These are phyloP conservation scores for Lumbricus terrestris DNA, from an alignment of 2,888 invertebrate genomes.

Conservation along the genomic window DNA sequence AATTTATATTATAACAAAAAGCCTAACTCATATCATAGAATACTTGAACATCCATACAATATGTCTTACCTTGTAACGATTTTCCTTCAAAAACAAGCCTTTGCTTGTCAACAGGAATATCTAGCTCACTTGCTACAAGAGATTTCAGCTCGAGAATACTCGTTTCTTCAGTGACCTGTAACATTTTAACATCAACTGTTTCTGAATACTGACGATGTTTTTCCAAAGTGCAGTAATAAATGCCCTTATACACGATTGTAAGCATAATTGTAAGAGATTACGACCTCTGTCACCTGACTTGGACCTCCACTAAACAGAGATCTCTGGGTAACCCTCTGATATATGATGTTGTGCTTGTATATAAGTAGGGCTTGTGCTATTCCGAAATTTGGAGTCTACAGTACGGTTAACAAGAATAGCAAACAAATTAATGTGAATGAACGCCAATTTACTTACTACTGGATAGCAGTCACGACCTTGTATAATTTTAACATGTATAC, in stretches of 20 bases:
- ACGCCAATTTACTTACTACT: background rate
- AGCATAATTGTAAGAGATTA: background rate
- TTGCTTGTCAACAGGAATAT: slow-evolving; percentile 22
- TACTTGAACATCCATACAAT: background rate
- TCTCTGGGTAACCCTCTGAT: no score
- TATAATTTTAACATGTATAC: background rate
- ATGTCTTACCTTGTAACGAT: slow-evolving; percentile 11
- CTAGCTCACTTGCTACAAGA: slow-evolving; percentile 8
- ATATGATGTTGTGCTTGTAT: no score
- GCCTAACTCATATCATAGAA: background rate
- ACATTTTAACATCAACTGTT: background rate
- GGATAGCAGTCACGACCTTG: slow-evolving; percentile 6
- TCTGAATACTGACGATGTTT: background rate
- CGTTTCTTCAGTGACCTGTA: slow-evolving; percentile 25
- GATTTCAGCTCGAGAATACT: slow-evolving; percentile 20
- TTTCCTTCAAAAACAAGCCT: slow-evolving; percentile 24
- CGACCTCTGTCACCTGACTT: background rate
- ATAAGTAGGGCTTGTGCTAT: no score
- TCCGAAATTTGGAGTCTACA: no score
- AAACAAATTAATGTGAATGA: background rate
- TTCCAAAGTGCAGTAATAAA: background rate
- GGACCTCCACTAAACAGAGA: no score
- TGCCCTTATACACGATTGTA: background rate
- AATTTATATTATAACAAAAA: background rate
- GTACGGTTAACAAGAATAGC: background rate